Conservation (phyloP, 2,888 invertebrate species). For the Sphaerophoria taeniata region DNA sequence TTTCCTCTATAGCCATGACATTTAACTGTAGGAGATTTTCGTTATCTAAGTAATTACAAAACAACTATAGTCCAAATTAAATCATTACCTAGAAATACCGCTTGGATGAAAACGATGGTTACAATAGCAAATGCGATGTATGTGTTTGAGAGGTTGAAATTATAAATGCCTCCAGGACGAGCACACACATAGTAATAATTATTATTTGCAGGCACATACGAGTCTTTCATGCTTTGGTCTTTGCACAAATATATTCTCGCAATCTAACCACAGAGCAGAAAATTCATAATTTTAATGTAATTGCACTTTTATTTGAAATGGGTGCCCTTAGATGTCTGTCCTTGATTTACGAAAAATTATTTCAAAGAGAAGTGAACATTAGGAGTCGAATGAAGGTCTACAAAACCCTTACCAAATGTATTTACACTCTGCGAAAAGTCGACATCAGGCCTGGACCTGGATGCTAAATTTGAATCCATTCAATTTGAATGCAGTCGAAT, state of each 20-base stretch:
- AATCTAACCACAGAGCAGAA: slow-evolving; percentile 38
- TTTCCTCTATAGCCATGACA: slow-evolving; percentile 9
- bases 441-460: background rate
- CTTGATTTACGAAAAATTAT: slow-evolving; percentile 31
- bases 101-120: background rate
- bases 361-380: slow-evolving; percentile 20
- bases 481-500: no score
- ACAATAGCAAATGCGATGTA: slow-evolving; percentile 10
- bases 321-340: background rate
- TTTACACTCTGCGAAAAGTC: background rate
- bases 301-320: slow-evolving; percentile 59
- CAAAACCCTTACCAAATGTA: background rate
- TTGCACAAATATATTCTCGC: slow-evolving; percentile 28
- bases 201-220: background rate
- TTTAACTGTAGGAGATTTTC: slow-evolving; percentile 48
- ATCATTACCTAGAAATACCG: background rate
- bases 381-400: slow-evolving; percentile 10
- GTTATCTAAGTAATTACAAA: slow-evolving; percentile 63
- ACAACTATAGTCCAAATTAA: slow-evolving; percentile 62
- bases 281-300: slow-evolving; percentile 66
- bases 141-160: background rate
- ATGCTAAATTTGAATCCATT: no score
- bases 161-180: background rate
- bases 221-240: slow-evolving; percentile 21
- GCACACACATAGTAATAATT: background rate